Base-by-base conservation (phyloP, 2,113 vertebrate species). In the Tetrax tetrax region DNA sequence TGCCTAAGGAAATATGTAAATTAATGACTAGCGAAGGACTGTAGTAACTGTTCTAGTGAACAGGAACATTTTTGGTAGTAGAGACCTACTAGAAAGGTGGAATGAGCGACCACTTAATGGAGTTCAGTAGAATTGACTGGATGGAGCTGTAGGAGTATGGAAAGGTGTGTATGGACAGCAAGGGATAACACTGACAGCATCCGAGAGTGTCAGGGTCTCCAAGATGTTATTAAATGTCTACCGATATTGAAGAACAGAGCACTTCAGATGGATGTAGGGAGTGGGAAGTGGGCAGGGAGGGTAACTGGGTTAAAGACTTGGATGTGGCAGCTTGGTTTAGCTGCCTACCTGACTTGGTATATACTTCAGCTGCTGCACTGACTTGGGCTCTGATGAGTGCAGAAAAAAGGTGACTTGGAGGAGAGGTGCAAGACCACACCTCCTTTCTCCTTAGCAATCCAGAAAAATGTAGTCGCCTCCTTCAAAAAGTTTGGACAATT, bases 361-460 rank as follows among this genome's bases (percentile, higher is more conserved):
- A 2, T 15, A 0, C 2, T 18, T 6, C 4, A 8, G 28, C 37
- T 78, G 8, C 33, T 59, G 48, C 2, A 5, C 47, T 33, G 47
- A 10, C 6, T 14, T 21, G 28, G 28, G 33, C 27, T 25, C 25
- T 45, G 29, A 19, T 76, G 37, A 24, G 43, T 64, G 74, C 18
- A 53, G 60, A 24, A 10, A 41, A 47, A 89, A 38, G 6, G n/a
- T 84, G 56, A 23, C 16, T 28, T 28, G 69, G 13, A 69, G 35
- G 11, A 56, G 31, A 56, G 31, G 9, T 43, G 18, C 1, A 3
- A 29, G 35, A 33, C 23, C 23, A 21, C 17, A 21, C 11, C 37
- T 72, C 14, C 27, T 64, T 84, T 54, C 28, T 74, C 28, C 21
- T 75, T 50, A 47, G 22, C 14, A n/a, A 18, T 48, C 41, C 3